Conservation (phyloP, 1,140 invertebrate species). For the Pseudomyrmex concolor region DNA sequence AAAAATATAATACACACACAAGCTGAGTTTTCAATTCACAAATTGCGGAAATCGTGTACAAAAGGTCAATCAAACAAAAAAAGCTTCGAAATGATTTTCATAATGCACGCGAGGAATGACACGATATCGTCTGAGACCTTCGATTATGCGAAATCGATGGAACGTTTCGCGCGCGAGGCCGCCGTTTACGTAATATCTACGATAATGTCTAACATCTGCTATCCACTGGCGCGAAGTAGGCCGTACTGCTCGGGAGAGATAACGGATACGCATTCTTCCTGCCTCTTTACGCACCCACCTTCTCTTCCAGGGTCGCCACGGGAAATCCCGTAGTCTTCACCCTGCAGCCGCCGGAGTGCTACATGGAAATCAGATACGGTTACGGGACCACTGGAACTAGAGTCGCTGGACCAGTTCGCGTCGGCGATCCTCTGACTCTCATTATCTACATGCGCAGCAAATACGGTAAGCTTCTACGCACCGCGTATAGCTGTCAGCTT, state of each 20-base stretch:
- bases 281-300: conserved; percentile 57
- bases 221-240: conserved; percentile 46
- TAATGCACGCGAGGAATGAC: conserved; percentile 10
- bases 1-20: not conserved
- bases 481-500: conserved; percentile 23
- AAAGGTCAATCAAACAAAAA: conserved; percentile 3
- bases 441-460: conserved; percentile 97
- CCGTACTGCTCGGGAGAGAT: conserved; percentile 44
- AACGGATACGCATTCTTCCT: conserved; percentile 61
- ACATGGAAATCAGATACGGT: conserved; percentile 97
- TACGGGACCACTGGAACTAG: conserved; percentile 93
- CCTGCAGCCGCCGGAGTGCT: conserved; percentile 95
- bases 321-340: conserved; percentile 98
- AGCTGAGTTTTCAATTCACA: no score
- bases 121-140: conserved; percentile 32
- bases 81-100: not conserved
- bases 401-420: conserved; percentile 94
- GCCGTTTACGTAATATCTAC: conserved; percentile 52
- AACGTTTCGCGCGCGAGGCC: conserved; percentile 40
- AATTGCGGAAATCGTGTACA: not conserved
- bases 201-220: conserved; percentile 59
- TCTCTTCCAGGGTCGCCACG: conserved; percentile 91
- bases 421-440: conserved; percentile 95
- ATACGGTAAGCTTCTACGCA: conserved; percentile 88
- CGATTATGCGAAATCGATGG: conserved; percentile 31